A percentile compares a stretch with the other conserved stretches of the same genome.
Conservation (phyloP, 2,888 invertebrate genomes). For the Dusona sp. region DNA sequence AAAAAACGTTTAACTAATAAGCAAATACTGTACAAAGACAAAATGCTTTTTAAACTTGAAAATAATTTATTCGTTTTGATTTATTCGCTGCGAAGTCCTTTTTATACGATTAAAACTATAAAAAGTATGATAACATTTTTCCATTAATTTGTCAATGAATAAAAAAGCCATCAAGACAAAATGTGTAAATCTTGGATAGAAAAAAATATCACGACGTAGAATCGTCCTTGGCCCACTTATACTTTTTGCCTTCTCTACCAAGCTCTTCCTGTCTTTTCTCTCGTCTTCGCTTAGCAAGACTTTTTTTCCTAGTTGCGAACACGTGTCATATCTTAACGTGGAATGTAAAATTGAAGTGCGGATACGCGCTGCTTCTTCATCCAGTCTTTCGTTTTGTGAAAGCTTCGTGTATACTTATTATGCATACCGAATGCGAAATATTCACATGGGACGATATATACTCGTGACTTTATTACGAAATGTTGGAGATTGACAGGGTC, state of each 20-base stretch:
- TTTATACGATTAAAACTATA: neutral
- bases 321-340: slow-evolving; percentile 58
- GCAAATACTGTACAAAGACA: neutral
- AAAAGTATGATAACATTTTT: neutral
- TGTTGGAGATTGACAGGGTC: slow-evolving; percentile 55
- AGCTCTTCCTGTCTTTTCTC: neutral
- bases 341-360: slow-evolving; percentile 66
- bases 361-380: slow-evolving; percentile 45
- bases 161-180: neutral
- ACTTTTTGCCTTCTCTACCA: neutral
- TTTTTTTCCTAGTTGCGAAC: slow-evolving; percentile 38
- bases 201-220: neutral
- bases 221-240: neutral
- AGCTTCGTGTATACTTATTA: slow-evolving; percentile 35
- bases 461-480: slow-evolving; percentile 67
- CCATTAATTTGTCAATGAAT: neutral
- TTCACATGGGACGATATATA: slow-evolving; percentile 53
- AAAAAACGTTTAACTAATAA: neutral
- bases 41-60: neutral
- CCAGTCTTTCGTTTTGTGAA: slow-evolving; percentile 31
- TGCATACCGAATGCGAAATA: slow-evolving; percentile 66
- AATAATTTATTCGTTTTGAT: neutral
- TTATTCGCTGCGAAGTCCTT: too few species aligned
- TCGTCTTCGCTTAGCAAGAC: neutral
- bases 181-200: neutral